These are phyloP conservation scores for Nomada lathburiana DNA, from an alignment of 2,888 invertebrate species.

Conservation along the genomic window DNA sequence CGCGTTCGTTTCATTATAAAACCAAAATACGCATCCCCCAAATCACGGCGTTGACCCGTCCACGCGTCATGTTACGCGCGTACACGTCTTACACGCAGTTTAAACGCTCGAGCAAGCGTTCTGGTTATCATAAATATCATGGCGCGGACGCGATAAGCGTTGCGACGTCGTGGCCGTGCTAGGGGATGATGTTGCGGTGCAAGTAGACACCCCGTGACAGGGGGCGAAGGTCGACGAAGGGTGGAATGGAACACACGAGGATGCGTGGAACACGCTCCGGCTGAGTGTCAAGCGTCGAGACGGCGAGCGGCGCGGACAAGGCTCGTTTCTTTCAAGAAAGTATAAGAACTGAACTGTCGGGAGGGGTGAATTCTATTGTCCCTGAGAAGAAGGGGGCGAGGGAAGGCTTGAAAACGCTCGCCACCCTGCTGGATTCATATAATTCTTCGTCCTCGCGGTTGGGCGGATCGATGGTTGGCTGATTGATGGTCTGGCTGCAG, in stretches of 20 bases:
- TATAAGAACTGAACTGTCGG: constrained; percentile 29
- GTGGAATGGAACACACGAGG: background rate
- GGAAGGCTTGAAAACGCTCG: constrained; percentile 14
- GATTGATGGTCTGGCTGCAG: constrained; percentile 29
- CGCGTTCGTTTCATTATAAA: no score
- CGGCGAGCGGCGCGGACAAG: constrained; percentile 23
- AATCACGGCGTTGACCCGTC: no score
- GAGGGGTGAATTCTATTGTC: constrained; percentile 27
- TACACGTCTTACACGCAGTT: background rate
- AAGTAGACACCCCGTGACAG: constrained; percentile 21
- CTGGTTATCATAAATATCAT: constrained; percentile 39
- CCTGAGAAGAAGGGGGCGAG: background rate
- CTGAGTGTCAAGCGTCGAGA: background rate
- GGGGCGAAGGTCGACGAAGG: constrained; percentile 6
- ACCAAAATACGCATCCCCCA: no score
- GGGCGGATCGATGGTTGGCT: constrained; percentile 29
- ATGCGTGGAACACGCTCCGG: background rate
- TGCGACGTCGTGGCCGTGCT: background rate
- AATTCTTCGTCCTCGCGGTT: constrained; percentile 27
- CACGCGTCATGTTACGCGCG: no score
- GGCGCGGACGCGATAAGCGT: background rate
- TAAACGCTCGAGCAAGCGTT: constrained; percentile 36
- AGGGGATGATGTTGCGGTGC: background rate
- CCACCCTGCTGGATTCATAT: constrained; percentile 25
- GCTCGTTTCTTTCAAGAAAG: constrained; percentile 13